Evolutionary conservation across 2,113 vertebrate species (phyloP).

Genomic region (Numida meleagris): DNA sequence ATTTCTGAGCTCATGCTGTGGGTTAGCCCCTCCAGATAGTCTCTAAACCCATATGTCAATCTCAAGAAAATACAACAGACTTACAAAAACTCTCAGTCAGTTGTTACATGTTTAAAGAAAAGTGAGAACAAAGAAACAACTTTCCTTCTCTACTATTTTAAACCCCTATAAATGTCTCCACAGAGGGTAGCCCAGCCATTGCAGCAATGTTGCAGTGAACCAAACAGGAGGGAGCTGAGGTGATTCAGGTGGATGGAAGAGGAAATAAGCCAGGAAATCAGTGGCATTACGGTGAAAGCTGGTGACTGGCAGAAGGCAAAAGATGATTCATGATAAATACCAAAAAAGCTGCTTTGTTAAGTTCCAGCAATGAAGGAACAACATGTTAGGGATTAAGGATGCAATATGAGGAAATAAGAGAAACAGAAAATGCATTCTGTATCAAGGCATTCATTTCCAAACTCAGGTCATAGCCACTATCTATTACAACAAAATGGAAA

Average conservation of each 20-base stretch:
- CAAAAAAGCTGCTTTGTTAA: neutral
- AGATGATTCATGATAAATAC: neutral
- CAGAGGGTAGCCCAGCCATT: neutral
- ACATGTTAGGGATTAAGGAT: neutral
- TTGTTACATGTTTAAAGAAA: neutral
- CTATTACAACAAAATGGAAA: neutral
- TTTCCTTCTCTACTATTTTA: neutral
- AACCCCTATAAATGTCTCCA: neutral
- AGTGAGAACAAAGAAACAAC: neutral
- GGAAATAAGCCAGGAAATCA: neutral
- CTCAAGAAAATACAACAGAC: neutral
- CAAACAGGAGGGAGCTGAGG: neutral
- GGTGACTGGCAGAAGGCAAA: neutral
- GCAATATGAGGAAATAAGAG: neutral
- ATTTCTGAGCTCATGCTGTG: neutral
- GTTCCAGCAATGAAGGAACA: neutral
- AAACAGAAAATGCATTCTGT: neutral
- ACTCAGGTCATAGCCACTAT: neutral
- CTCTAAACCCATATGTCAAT: neutral
- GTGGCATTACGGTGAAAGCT: neutral
- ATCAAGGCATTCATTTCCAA: neutral
- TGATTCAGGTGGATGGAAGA: neutral
- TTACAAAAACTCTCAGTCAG: neutral
- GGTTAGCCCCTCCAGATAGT: neutral
- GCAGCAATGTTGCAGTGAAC: neutral